A percentile compares a stretch with the other conserved stretches of the same genome.
These are phyloP conservation scores for Simalia tracyae DNA, from an alignment of 2,797 vertebrate genomes.

Conservation along the genomic window DNA sequence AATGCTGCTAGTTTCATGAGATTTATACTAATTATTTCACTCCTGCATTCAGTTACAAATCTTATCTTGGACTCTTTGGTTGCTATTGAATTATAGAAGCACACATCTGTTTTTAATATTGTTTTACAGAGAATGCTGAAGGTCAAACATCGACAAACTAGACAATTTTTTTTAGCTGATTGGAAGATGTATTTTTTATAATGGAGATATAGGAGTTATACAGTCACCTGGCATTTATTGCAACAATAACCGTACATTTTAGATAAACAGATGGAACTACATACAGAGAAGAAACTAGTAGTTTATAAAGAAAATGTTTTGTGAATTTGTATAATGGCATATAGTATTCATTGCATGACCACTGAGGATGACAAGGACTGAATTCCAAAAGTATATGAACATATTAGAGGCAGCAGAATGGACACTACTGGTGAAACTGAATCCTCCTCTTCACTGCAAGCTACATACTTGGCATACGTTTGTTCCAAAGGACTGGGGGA, in stretches of 20 bases:
- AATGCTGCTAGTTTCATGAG: background rate
- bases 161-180: conserved; percentile 33
- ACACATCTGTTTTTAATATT: conserved; percentile 21
- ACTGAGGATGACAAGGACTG: background rate
- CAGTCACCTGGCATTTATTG: background rate
- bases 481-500: background rate
- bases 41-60: background rate
- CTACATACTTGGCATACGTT: background rate
- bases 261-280: conserved; percentile 23
- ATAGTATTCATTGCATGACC: background rate
- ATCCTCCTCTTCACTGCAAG: background rate
- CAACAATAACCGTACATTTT: conserved; percentile 14
- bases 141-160: conserved; percentile 24
- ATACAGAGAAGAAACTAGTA: background rate
- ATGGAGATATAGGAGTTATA: conserved; percentile 9
- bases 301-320: background rate
- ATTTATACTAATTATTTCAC: conserved; percentile 23
- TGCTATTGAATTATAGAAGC: background rate
- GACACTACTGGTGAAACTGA: background rate
- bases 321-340: background rate
- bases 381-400: background rate
- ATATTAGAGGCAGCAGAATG: background rate
- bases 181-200: conserved; percentile 9
- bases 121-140: conserved; percentile 43
- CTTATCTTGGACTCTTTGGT: background rate